Conservation (phyloP, 23 tunicate genomes). For the Halocynthia roretzi region DNA sequence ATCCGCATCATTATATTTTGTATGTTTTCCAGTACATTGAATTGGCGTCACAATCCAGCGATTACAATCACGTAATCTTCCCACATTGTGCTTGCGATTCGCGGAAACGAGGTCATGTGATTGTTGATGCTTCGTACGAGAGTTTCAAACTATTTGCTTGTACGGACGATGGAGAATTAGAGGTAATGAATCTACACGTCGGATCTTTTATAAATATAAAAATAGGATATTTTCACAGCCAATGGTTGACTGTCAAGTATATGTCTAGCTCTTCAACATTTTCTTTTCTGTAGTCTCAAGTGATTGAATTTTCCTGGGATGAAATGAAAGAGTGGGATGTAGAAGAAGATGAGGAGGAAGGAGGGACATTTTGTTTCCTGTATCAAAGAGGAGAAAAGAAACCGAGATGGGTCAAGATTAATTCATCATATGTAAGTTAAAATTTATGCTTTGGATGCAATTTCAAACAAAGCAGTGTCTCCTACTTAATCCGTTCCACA, state of each 20-base stretch:
- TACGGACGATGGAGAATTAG: constrained; percentile 84
- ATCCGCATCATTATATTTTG: no score
- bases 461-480: background rate
- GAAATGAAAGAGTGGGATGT: constrained; percentile 88
- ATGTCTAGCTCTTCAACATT: background rate
- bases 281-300: constrained; percentile 48
- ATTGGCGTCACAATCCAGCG: constrained; percentile 32
- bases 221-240: background rate
- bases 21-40: constrained; percentile 45
- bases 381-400: constrained; percentile 91
- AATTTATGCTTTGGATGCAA: background rate
- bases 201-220: no score
- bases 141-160: constrained; percentile 81
- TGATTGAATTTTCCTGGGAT: constrained; percentile 75
- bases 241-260: background rate
- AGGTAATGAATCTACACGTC: constrained; percentile 33
- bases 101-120: constrained; percentile 81
- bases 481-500: background rate
- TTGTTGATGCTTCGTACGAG: constrained; percentile 44
- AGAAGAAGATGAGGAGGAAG: constrained; percentile 37
- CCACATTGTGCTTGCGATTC: constrained; percentile 91
- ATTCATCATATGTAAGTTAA: constrained; percentile 48
- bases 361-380: constrained; percentile 55
- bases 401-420: constrained; percentile 84
- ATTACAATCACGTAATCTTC: constrained; percentile 38